Conservation (phyloP, 2,113 vertebrate species). For the Proteles cristata region DNA sequence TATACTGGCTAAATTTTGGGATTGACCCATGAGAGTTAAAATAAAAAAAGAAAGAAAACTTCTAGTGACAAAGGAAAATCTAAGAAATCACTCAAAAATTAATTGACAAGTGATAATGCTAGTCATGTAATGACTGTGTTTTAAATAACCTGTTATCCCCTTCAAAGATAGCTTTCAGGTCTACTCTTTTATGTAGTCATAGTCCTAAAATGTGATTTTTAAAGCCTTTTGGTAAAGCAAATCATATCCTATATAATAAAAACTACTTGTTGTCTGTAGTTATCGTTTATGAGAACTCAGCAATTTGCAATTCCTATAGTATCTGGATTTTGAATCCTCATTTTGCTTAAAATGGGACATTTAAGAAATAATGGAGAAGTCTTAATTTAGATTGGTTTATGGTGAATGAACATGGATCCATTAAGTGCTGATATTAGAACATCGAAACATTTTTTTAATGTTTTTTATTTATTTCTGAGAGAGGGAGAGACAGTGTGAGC, state of each 20-base stretch:
- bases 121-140: constrained; percentile 75
- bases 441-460: no score
- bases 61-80: constrained; percentile 70
- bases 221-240: constrained; percentile 31
- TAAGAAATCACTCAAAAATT: constrained; percentile 75
- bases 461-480: no score
- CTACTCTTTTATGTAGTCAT: background rate
- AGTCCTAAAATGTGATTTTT: background rate
- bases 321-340: background rate
- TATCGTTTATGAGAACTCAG: constrained; percentile 2
- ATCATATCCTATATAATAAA: background rate
- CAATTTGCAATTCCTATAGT: background rate
- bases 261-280: background rate
- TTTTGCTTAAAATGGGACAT: constrained; percentile 31
- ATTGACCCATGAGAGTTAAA: constrained; percentile 81
- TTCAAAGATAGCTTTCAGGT: background rate
- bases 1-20: constrained; percentile 81
- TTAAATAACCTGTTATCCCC: constrained; percentile 58
- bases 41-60: constrained; percentile 36
- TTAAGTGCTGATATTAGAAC: background rate
- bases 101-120: constrained; percentile 75
- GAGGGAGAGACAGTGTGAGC: no score
- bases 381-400: constrained; percentile 16
- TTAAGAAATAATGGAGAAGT: background rate
- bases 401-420: background rate